Percentiles rank a stretch among this genome's conserved stretches.
These are phyloP conservation scores for Neotoxoptera formosana DNA, from an alignment of 1,140 invertebrate species.

Conservation along the genomic window DNA sequence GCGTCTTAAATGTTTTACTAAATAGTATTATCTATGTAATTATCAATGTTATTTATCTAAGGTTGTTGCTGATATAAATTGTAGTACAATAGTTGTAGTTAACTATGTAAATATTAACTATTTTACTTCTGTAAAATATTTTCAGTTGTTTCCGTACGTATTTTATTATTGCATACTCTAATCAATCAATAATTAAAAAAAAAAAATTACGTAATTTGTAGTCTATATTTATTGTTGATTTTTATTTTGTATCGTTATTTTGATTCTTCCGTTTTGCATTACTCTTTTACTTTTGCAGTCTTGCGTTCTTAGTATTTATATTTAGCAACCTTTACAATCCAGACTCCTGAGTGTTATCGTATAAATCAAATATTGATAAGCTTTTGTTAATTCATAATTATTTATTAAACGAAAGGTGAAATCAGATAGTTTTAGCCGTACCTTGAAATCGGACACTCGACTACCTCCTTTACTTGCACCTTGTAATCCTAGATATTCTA, in stretches of 20 bases:
- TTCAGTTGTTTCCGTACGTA: background rate
- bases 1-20: background rate
- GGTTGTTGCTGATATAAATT: background rate
- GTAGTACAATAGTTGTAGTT: background rate
- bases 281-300: background rate
- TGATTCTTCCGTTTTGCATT: background rate
- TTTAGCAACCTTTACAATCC: background rate
- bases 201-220: background rate
- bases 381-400: background rate
- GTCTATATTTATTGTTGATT: background rate
- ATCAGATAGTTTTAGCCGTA: background rate
- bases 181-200: background rate
- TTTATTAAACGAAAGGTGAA: constrained; percentile 40
- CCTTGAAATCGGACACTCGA: constrained; percentile 16
- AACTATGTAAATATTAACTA: background rate
- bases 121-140: too few species aligned
- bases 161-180: background rate
- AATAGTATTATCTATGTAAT: background rate
- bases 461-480: background rate
- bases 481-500: background rate
- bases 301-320: background rate
- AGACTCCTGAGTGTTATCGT: background rate
- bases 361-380: too few species aligned
- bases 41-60: background rate
- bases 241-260: background rate